Base-by-base conservation (phyloP, 2,888 invertebrate species). In the Nasonovia ribisnigri region DNA sequence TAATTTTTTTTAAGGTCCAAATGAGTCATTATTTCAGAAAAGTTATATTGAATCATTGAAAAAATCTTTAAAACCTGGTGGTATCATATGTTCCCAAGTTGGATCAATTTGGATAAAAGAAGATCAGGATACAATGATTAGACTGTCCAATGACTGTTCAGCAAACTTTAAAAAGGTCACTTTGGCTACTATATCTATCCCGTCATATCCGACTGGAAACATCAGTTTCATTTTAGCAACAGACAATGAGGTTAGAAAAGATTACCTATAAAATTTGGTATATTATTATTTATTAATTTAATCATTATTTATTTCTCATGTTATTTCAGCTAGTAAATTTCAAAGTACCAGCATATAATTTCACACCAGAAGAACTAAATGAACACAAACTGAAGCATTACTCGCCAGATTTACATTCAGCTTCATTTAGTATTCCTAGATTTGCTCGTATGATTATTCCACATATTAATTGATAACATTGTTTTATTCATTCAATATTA, bases 131-230 rank as follows among this genome's bases (percentile, higher is more conserved):
- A 96, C 98, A 94, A 98, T 99, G 0, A 96, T 97, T 57, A 97
- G 97, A 94, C 98, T 98, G 77, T 96, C 98, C 92, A 96, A 96
- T 8, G 97, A 97, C 95, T 99, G 98, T 95, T 96, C 96, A 94
- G 96, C 97, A 84, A 97, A 98, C 95, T 99, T 99, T 95, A 97
- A 97, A 0, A 96, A 96, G 0, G 98, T 98, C 0, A 96, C 97
- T 2, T 99, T 99, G 95, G 98, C 98, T 0, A 97, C 97, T 92
- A 97, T 98, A 0, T 97, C 98, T 20, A 98, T 99, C 1, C 99
- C 99, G 0, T 99, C 99, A 0, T 99, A 99, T 96, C 99, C 99
- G 0, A 98, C 98, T 51, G 99, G 99, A 0, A 98, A 98, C 96
- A 99, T 99, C 95, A 99, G 99, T 0, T 99, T 99, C 95, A 97